phyloP scores from a whole-genome alignment of 2,797 vertebrate species.

The Borostomias antarcticus region DNA sequence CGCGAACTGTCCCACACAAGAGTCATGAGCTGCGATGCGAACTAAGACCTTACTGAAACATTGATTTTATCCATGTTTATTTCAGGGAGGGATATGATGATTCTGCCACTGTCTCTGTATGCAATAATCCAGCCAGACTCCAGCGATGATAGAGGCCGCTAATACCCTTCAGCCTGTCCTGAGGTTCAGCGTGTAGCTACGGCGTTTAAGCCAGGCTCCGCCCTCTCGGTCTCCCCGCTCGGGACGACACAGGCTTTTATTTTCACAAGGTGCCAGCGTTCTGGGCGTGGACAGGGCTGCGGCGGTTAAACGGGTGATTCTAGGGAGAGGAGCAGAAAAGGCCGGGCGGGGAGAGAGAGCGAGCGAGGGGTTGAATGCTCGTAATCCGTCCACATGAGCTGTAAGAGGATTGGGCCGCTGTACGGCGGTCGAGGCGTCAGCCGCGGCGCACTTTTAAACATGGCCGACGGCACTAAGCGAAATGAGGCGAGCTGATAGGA shows the following conservation, averaged over 20 bases:
- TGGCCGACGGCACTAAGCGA: constrained; percentile 5
- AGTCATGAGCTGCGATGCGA: background rate
- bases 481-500: constrained; percentile 5
- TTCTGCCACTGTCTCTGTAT: background rate
- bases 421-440: constrained; percentile 10
- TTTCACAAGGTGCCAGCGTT: background rate
- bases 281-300: constrained; percentile 3
- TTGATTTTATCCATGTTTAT: background rate
- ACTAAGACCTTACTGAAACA: background rate
- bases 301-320: background rate
- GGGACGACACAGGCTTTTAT: background rate
- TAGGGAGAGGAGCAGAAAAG: constrained; percentile 18
- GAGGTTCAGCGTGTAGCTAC: background rate
- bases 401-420: constrained; percentile 20
- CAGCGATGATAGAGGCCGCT: background rate
- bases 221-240: background rate
- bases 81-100: background rate
- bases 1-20: background rate
- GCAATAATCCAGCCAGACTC: too few relatives aligned
- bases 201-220: too few relatives aligned
- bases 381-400: constrained; percentile 22
- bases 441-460: constrained; percentile 23
- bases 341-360: background rate
- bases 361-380: constrained; percentile 25
- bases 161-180: background rate